Evolutionary conservation across 2,888 invertebrate species (phyloP).

Genomic region (Acanthosoma haemorrhoidale): DNA sequence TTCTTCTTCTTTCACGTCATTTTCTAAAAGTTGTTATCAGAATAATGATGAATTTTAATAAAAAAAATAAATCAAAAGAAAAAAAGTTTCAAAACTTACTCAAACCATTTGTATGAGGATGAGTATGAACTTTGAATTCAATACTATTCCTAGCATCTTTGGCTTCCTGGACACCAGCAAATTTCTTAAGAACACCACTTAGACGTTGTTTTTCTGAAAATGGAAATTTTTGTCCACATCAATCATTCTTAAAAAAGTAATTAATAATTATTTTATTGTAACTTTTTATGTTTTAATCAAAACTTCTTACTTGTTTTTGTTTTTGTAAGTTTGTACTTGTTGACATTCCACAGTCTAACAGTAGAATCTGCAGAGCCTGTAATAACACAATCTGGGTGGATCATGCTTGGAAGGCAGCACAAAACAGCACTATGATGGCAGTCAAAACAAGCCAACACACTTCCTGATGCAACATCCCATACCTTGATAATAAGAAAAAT

Average conservation of each 20-base stretch:
- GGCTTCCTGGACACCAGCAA: constrained; percentile 38
- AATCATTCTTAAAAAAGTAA: not conserved
- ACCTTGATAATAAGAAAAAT: constrained; percentile 48
- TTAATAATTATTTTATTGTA: not conserved
- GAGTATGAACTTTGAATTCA: not conserved
- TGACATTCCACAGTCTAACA: constrained; percentile 60
- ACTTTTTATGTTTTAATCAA: not conserved
- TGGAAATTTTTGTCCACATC: not conserved
- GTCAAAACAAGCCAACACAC: constrained; percentile 55
- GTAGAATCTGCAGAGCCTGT: constrained; percentile 63
- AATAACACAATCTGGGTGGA: constrained; percentile 56
- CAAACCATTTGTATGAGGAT: not conserved
- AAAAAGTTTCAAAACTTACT: not conserved
- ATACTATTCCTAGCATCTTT: constrained; percentile 30
- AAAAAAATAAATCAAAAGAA: not conserved
- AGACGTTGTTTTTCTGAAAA: constrained; percentile 42
- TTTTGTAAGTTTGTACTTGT: constrained; percentile 48
- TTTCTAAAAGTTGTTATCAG: not conserved
- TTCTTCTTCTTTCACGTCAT: constrained; percentile 3
- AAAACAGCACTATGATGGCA: constrained; percentile 55
- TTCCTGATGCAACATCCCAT: constrained; percentile 56
- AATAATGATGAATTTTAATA: no score
- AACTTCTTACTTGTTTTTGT: constrained; percentile 44
- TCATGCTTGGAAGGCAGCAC: constrained; percentile 60
- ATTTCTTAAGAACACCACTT: constrained; percentile 39